Evolutionary conservation across 2,888 invertebrate species (phyloP).

Genomic region (Melinaea menophilus): DNA sequence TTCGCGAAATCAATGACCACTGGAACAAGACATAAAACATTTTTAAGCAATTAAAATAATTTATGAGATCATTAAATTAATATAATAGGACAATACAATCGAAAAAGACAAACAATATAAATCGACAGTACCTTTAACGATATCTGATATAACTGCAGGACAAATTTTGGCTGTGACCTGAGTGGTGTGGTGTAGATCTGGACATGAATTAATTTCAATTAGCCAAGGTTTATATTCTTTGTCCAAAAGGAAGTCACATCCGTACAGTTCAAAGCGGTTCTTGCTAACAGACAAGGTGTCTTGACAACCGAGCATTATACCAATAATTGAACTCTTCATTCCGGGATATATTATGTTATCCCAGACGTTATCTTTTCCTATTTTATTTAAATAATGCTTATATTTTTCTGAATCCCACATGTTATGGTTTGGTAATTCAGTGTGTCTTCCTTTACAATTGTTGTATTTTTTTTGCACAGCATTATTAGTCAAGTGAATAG

Average conservation of each 20-base stretch:
- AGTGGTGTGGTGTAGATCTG: slow-evolving; percentile 89
- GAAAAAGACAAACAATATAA: slow-evolving; percentile 1
- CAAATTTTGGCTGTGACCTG: slow-evolving; percentile 90
- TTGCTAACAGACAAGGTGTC: slow-evolving; percentile 82
- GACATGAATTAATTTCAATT: slow-evolving; percentile 95
- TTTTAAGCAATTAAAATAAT: not conserved
- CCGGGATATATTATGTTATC: slow-evolving; percentile 87
- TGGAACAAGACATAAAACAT: slow-evolving; percentile 44
- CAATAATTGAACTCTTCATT: slow-evolving; percentile 89
- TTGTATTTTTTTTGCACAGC: slow-evolving; percentile 89
- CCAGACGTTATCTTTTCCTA: slow-evolving; percentile 81
- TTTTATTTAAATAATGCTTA: slow-evolving; percentile 77
- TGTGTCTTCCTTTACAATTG: slow-evolving; percentile 71
- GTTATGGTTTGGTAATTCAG: slow-evolving; percentile 83
- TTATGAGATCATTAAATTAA: slow-evolving; percentile 1
- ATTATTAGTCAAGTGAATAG: slow-evolving; percentile 92
- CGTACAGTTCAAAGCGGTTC: slow-evolving; percentile 92
- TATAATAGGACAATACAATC: not conserved
- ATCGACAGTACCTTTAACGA: slow-evolving; percentile 84
- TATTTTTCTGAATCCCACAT: slow-evolving; percentile 91
- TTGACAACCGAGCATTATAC: slow-evolving; percentile 88
- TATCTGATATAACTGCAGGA: slow-evolving; percentile 87
- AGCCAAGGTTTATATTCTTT: slow-evolving; percentile 92
- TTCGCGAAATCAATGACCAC: slow-evolving; percentile 73
- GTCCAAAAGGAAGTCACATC: slow-evolving; percentile 94